A percentile compares a stretch with the other conserved stretches of the same genome.
Evolutionary conservation across 2,113 vertebrate genomes (phyloP).

Genomic region (Onychostoma macrolepis): DNA sequence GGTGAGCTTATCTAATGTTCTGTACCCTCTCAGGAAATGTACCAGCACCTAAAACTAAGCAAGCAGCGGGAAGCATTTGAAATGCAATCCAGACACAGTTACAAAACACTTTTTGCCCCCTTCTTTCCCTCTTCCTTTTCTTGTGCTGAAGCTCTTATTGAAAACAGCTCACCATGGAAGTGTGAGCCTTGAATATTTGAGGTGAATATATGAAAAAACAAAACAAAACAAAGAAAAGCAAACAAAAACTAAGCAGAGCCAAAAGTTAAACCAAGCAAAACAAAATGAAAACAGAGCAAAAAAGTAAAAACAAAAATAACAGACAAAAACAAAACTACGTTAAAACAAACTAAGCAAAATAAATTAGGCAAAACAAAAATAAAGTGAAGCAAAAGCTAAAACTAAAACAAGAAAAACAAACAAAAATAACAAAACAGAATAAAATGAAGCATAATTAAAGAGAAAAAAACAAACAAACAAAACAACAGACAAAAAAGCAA

Average conservation of each 20-base stretch:
- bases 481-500: background rate
- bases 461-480: background rate
- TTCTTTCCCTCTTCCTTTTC: slow-evolving; percentile 46
- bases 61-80: slow-evolving; percentile 61
- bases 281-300: background rate
- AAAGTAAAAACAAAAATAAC: background rate
- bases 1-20: slow-evolving; percentile 62
- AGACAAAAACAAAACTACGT: background rate
- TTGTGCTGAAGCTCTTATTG: slow-evolving; percentile 53
- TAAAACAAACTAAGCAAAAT: background rate
- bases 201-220: slow-evolving; percentile 17
- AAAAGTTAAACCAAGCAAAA: slow-evolving; percentile 3
- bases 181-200: slow-evolving; percentile 23
- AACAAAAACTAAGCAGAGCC: background rate
- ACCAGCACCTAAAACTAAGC: slow-evolving; percentile 59
- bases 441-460: background rate
- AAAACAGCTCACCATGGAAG: slow-evolving; percentile 56
- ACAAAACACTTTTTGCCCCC: slow-evolving; percentile 47
- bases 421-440: background rate
- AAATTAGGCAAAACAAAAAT: background rate
- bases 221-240: slow-evolving; percentile 7
- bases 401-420: background rate
- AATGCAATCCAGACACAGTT: slow-evolving; percentile 61
- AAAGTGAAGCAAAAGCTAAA: background rate
- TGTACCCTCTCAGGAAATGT: slow-evolving; percentile 63